Conservation (phyloP, 2,888 invertebrate species). For the Drosophila meridionalis region DNA sequence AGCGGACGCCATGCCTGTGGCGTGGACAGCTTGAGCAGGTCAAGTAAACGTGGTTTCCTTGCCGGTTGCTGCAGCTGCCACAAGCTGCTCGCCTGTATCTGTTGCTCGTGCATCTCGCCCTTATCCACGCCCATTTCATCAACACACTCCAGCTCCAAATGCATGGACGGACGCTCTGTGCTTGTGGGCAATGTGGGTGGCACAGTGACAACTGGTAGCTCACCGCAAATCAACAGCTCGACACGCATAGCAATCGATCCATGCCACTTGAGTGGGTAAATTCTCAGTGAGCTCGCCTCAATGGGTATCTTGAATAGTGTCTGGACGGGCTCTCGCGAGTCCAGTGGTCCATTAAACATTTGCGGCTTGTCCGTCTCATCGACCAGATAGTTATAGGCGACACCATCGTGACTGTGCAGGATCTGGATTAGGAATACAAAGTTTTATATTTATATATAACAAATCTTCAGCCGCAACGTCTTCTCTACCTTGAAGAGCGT, state of each 20-base stretch:
- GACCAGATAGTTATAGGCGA: conserved; percentile 87
- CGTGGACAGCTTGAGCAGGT: conserved; percentile 83
- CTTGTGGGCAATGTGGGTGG: conserved; percentile 36
- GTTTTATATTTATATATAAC: neutral
- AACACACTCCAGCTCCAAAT: conserved; percentile 86
- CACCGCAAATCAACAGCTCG: conserved; percentile 90
- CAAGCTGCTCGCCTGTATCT: conserved; percentile 86
- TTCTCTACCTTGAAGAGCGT: conserved; percentile 89
- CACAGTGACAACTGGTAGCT: conserved; percentile 22
- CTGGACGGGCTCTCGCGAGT: conserved; percentile 86
- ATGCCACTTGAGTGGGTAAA: conserved; percentile 92
- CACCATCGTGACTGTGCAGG: conserved; percentile 89
- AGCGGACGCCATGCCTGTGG: conserved; percentile 89
- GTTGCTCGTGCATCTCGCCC: conserved; percentile 87
- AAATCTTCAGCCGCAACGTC: neutral
- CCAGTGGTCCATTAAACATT: conserved; percentile 91
- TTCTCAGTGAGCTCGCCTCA: conserved; percentile 90
- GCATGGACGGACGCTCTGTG: conserved; percentile 49
- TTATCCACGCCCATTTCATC: conserved; percentile 91
- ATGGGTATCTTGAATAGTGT: conserved; percentile 90
- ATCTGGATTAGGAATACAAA: conserved; percentile 61
- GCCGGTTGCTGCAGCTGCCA: conserved; percentile 76
- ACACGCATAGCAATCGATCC: conserved; percentile 89
- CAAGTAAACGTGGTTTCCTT: conserved; percentile 74
- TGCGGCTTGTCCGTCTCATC: conserved; percentile 86